Conservation (phyloP, 2,797 vertebrate species). For the Notamacropus eugenii region DNA sequence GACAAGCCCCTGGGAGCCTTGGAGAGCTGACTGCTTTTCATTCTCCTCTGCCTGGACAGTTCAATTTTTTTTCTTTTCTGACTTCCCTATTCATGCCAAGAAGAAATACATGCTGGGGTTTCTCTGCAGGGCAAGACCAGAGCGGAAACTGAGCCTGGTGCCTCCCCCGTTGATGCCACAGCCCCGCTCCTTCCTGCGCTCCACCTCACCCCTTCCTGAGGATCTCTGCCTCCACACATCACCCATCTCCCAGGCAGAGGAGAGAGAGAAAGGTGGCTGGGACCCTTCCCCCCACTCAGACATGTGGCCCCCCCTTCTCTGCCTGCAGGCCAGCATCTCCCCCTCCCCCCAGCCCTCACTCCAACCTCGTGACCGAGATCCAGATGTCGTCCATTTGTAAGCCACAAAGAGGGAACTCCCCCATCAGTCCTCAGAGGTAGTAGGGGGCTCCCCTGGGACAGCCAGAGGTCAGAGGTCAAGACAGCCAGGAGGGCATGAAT, state of each 20-base stretch:
- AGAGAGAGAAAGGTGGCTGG: neutral
- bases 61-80: neutral
- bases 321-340: neutral
- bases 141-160: neutral
- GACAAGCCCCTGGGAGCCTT: neutral
- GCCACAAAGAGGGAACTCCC: neutral
- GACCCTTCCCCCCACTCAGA: neutral
- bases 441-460: neutral
- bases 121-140: neutral
- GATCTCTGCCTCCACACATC: neutral
- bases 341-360: neutral
- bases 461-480: neutral
- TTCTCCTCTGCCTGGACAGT: neutral
- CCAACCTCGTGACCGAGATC: neutral
- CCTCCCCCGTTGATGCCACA: neutral
- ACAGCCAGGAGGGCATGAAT: neutral
- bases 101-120: neutral
- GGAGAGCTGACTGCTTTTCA: neutral
- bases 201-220: neutral
- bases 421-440: neutral
- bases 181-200: neutral
- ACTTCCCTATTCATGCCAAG: neutral
- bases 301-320: neutral
- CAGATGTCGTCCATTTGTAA: neutral
- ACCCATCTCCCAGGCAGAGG: neutral